These are phyloP conservation scores for human DNA, from an alignment of 2,113 vertebrate genomes.

Conservation along the genomic window GRCh38 chr15:96582001-96582500, in stretches of 20 bases:
- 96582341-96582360: slow-evolving; percentile 81
- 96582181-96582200: neutral
- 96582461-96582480: neutral
- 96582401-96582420: slow-evolving; percentile 79
- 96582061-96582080: slow-evolving; percentile 57
- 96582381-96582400: slow-evolving; percentile 78
- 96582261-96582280: slow-evolving; percentile 76
- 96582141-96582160: slow-evolving; percentile 75
- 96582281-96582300: slow-evolving; percentile 74
- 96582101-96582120: slow-evolving; percentile 70
- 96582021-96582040: slow-evolving; percentile 52
- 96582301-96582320: slow-evolving; percentile 79
- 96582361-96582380: slow-evolving; percentile 79
- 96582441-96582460: slow-evolving; percentile 41
- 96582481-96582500: slow-evolving; percentile 69
- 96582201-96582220: slow-evolving; percentile 36
- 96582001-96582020: slow-evolving; percentile 44
- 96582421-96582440: slow-evolving; percentile 66
- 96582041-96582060: slow-evolving; percentile 23
- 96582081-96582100: slow-evolving; percentile 57
- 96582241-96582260: slow-evolving; percentile 38
- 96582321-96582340: slow-evolving; percentile 75
- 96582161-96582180: slow-evolving; percentile 24
- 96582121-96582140: slow-evolving; percentile 66
- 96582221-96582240: slow-evolving; percentile 34